Evolutionary conservation across 2,797 vertebrate species (phyloP), one percentile per base, ranked within the genome.

Genomic region (Carcharodon carcharias): DNA sequence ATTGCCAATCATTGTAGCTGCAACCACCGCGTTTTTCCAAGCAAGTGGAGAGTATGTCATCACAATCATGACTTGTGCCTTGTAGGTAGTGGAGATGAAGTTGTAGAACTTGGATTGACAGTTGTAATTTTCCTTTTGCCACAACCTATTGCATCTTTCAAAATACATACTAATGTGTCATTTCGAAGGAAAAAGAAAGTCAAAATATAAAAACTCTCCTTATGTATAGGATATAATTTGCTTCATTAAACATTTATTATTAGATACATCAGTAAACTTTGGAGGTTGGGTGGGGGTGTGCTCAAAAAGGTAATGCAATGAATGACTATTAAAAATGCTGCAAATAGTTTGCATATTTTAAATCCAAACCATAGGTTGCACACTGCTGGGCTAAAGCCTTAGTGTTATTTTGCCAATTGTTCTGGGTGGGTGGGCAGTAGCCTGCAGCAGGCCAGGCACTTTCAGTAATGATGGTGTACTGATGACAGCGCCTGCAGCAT

Each of bases 401-500:
- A 9, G 40, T 69, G n/a, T 50, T 95, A 40, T 31, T 50, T 65
- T 95, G 63, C 67, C 93, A 71, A 50, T 0, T 11, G 67, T 71
- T 95, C 26, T 95, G 93, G 67, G 21, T 67, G 92, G 54, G 26
- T 95, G 93, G 65, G 26, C 93, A 71, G 63, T 35, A 94, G 93
- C 93, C 93, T 95, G 93, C 7, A 95, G 93, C n/a, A 31, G 40
- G 61, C 40, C n/a, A 61, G 88, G 56, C 56, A 63, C 4, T 92
- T 92, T 63, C 31, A 28, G 65, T 92, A 92, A 92, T 54, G 69
- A 71, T 54, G 69, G 45, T 56, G 94, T 69, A 54, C 45, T 73
- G 45, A 95, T 95, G 94, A 56, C 94, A 95, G 23, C 94, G 73
- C 67, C 67, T 71, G 67, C 45, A 95, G 65, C 92, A 67, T 2